These are phyloP conservation scores for Ochotona curzoniae DNA, from an alignment of 2,113 vertebrate species.

Conservation along the genomic window DNA sequence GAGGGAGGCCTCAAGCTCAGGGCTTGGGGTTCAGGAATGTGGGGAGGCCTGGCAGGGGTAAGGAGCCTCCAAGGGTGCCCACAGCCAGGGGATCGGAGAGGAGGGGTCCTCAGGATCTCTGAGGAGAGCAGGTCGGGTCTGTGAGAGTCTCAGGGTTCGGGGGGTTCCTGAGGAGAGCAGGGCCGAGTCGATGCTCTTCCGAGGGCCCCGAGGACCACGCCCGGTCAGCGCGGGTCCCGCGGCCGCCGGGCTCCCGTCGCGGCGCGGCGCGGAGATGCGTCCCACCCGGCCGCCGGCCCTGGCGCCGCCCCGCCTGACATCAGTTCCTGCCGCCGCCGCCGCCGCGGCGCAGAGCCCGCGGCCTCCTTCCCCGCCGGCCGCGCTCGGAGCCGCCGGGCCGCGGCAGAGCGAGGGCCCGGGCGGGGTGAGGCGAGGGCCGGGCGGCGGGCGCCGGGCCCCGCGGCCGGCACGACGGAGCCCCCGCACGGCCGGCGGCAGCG, in stretches of 20 bases:
- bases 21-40: not conserved
- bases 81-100: too few species aligned
- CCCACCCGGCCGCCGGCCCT: conserved; percentile 11
- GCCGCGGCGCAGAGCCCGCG: conserved; percentile 40
- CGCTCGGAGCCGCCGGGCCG: conserved; percentile 55
- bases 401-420: conserved; percentile 58
- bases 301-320: conserved; percentile 74
- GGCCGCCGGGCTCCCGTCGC: not conserved
- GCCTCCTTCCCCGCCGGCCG: conserved; percentile 65
- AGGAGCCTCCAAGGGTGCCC: too few species aligned
- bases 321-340: conserved; percentile 79
- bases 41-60: not conserved
- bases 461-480: conserved; percentile 75
- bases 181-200: not conserved
- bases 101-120: not conserved
- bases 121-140: not conserved
- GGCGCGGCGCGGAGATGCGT: not conserved
- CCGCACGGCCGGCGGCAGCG: conserved; percentile 80
- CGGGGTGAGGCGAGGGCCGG: conserved; percentile 50
- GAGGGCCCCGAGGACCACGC: too few species aligned
- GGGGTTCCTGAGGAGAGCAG: not conserved
- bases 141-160: not conserved
- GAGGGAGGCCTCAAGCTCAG: not conserved
- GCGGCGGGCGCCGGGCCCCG: conserved; percentile 74
- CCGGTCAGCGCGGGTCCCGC: not conserved